These are phyloP conservation scores for Sporophila hypoxantha DNA, from an alignment of 2,113 vertebrate genomes.

Conservation along the genomic window DNA sequence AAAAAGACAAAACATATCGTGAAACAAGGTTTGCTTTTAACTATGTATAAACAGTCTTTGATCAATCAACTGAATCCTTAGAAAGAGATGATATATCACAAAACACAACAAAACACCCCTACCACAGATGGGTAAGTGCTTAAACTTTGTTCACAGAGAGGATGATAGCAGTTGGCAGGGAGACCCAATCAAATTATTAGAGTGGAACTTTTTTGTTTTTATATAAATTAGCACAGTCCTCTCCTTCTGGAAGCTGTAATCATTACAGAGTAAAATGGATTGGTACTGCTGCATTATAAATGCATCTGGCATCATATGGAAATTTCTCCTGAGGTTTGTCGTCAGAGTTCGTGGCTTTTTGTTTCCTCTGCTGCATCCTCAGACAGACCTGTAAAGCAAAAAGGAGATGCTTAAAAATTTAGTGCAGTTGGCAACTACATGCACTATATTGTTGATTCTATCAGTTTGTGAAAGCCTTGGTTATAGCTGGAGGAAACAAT, in stretches of 20 bases:
- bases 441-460: not conserved
- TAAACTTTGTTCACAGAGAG: not conserved
- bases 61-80: slow-evolving; percentile 34
- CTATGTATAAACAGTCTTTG: slow-evolving; percentile 45
- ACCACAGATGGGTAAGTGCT: not conserved
- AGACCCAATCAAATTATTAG: not conserved
- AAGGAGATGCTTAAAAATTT: slow-evolving; percentile 9
- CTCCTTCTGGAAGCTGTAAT: slow-evolving; percentile 1
- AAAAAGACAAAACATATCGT: slow-evolving; percentile 6
- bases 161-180: not conserved
- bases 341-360: slow-evolving; percentile 45
- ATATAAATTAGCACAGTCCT: not conserved
- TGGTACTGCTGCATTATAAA: slow-evolving; percentile 9
- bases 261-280: not conserved
- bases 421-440: not conserved
- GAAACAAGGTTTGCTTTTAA: slow-evolving; percentile 43
- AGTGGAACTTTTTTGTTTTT: not conserved
- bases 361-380: slow-evolving; percentile 38
- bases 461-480: not conserved
- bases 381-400: slow-evolving; percentile 42
- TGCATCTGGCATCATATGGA: not conserved
- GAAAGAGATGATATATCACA: not conserved
- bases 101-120: not conserved
- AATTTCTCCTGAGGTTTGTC: not conserved
- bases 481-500: slow-evolving; percentile 10